Percentiles rank a stretch among this genome's conserved stretches.
Conservation (phyloP, 2,888 invertebrate species). For the Anaspis maculata region DNA sequence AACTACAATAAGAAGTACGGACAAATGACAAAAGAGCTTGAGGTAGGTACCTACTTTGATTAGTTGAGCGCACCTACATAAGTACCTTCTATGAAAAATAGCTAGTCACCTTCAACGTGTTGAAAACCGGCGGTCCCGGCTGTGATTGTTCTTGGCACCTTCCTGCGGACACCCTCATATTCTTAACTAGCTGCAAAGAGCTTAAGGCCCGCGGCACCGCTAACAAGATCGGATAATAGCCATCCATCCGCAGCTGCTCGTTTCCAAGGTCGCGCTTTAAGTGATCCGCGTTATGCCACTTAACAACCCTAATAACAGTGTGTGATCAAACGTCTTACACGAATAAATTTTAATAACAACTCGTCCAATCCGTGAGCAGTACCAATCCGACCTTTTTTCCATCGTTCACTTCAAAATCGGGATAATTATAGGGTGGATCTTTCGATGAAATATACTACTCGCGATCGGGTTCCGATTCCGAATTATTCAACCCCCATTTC, state of each 20-base stretch:
- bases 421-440: too few relatives aligned
- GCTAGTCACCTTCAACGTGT: too few relatives aligned
- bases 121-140: too few relatives aligned
- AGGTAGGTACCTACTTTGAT: too few relatives aligned
- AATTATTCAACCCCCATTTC: too few relatives aligned
- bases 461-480: too few relatives aligned
- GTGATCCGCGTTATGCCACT: conserved; percentile 10
- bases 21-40: conserved; percentile 9
- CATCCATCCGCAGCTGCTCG: conserved; percentile 18
- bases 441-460: too few relatives aligned
- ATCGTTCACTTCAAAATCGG: too few relatives aligned
- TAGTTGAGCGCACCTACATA: too few relatives aligned
- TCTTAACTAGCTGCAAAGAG: conserved; percentile 14
- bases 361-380: conserved; percentile 6
- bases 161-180: conserved; percentile 13
- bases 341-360: conserved; percentile 9
- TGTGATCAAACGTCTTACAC: conserved; percentile 8
- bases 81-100: too few relatives aligned
- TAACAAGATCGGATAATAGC: conserved; percentile 22
- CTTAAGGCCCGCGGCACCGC: conserved; percentile 14
- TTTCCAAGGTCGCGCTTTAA: conserved; percentile 14
- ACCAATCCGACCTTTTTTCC: too few relatives aligned
- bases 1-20: neutral
- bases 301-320: conserved; percentile 11
- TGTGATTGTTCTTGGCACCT: too few relatives aligned